These are phyloP conservation scores for Vespertilio murinus DNA, from an alignment of 2,797 vertebrate genomes.

Conservation along the genomic window DNA sequence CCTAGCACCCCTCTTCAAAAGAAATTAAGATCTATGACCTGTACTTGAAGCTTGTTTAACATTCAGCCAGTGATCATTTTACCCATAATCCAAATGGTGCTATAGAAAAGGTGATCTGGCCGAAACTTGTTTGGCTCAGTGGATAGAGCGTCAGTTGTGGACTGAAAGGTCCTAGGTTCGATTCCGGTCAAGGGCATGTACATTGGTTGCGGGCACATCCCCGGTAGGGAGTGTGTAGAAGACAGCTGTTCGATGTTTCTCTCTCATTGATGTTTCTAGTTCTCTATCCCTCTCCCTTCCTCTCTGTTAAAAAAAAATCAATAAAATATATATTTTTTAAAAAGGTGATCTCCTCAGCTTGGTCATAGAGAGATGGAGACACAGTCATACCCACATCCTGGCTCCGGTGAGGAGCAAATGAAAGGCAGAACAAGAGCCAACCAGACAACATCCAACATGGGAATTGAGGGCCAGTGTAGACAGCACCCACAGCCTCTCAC, in stretches of 20 bases:
- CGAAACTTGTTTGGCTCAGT: too few species aligned
- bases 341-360: not conserved
- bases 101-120: not conserved
- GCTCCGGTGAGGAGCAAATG: not conserved
- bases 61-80: conserved; percentile 36
- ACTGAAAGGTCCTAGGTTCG: too few species aligned
- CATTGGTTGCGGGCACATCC: too few species aligned
- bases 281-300: too few species aligned
- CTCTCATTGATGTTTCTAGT: too few species aligned
- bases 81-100: not conserved
- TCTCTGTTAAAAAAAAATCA: too few species aligned
- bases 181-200: too few species aligned
- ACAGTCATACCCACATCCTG: not conserved
- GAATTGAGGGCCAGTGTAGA: not conserved
- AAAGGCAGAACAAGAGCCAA: not conserved
- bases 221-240: too few species aligned
- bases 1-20: not conserved
- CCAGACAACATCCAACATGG: not conserved
- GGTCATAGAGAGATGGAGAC: not conserved
- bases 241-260: too few species aligned
- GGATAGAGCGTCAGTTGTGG: too few species aligned
- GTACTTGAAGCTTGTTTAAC: conserved; percentile 39
- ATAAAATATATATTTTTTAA: too few species aligned
- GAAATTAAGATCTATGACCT: conserved; percentile 45
- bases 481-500: not conserved